Evolutionary conservation across 2,888 invertebrate genomes (phyloP).

Genomic region (Terebella lapidaria): DNA sequence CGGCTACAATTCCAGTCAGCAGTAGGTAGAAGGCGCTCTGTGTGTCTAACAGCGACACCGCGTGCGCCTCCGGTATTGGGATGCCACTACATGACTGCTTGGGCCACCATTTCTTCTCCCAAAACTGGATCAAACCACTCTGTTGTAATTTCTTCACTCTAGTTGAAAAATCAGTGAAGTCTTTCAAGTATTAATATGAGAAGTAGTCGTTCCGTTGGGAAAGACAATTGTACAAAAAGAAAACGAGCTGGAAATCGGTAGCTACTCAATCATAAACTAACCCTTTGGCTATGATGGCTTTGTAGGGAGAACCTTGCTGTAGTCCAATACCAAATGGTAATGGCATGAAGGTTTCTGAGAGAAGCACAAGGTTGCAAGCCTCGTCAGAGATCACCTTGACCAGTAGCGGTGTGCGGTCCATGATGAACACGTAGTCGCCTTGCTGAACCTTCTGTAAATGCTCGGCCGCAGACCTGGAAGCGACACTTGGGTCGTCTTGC

Average conservation of each 20-base stretch:
- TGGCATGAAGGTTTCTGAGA: constrained; percentile 11
- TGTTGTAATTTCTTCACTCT: constrained; percentile 6
- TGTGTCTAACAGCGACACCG: constrained; percentile 10
- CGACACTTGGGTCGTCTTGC: constrained; percentile 27
- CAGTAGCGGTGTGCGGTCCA: constrained; percentile 11
- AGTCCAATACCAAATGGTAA: constrained; percentile 16
- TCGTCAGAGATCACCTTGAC: constrained; percentile 3
- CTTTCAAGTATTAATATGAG: not conserved
- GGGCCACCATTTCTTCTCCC: constrained; percentile 15
- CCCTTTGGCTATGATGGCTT: constrained; percentile 1
- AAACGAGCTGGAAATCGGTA: not conserved
- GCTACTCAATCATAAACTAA: not conserved
- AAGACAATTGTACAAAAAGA: too few species aligned
- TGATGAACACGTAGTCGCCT: constrained; percentile 13
- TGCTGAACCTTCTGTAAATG: constrained; percentile 28
- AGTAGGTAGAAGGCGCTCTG: constrained; percentile 19
- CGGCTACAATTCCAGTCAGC: constrained; percentile 6
- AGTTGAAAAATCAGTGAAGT: not conserved
- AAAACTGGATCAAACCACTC: constrained; percentile 9
- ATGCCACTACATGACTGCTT: constrained; percentile 7
- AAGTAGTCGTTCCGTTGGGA: not conserved
- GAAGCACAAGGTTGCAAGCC: constrained; percentile 3
- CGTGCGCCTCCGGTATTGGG: not conserved
- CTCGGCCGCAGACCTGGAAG: constrained; percentile 18
- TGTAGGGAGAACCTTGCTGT: constrained; percentile 8